Conservation (phyloP, 2,797 vertebrate genomes). For the Macropodus opercularis region DNA sequence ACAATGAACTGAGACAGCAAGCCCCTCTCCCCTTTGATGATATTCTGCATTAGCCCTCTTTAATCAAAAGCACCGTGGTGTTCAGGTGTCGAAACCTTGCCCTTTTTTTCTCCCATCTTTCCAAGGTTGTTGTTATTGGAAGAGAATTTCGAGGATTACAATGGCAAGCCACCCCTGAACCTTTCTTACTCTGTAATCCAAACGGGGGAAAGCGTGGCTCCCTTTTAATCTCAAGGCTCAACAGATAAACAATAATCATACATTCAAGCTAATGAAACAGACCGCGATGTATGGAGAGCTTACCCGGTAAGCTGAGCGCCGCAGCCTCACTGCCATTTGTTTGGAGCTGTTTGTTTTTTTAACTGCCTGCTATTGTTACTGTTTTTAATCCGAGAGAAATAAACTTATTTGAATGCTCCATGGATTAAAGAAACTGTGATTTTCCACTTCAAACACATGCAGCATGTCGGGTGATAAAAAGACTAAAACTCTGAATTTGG, state of each 20-base stretch:
- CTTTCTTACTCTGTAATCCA: constrained; percentile 76
- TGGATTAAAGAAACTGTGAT: constrained; percentile 81
- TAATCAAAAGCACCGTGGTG: constrained; percentile 68
- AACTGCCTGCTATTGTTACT: constrained; percentile 78
- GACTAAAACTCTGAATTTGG: constrained; percentile 66
- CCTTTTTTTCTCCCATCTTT: constrained; percentile 52
- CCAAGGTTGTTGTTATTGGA: constrained; percentile 63
- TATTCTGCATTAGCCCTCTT: constrained; percentile 68
- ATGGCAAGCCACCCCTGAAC: constrained; percentile 63
- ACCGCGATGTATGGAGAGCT: constrained; percentile 71
- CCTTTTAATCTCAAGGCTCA: constrained; percentile 63
- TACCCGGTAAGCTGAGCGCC: constrained; percentile 60
- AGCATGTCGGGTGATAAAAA: constrained; percentile 70
- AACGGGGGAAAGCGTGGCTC: constrained; percentile 50
- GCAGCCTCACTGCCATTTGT: constrained; percentile 66
- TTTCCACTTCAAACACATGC: constrained; percentile 80
- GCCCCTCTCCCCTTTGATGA: constrained; percentile 69
- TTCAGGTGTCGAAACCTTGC: constrained; percentile 72
- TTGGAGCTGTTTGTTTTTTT: constrained; percentile 77
- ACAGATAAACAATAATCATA: constrained; percentile 81
- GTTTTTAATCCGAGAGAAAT: constrained; percentile 80
- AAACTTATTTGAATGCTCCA: constrained; percentile 78
- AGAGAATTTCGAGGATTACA: constrained; percentile 74
- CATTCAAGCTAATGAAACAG: constrained; percentile 74
- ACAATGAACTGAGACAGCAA: constrained; percentile 11